Base-by-base conservation (phyloP, 2,113 vertebrate species). In the Hippopotamus amphibius region DNA sequence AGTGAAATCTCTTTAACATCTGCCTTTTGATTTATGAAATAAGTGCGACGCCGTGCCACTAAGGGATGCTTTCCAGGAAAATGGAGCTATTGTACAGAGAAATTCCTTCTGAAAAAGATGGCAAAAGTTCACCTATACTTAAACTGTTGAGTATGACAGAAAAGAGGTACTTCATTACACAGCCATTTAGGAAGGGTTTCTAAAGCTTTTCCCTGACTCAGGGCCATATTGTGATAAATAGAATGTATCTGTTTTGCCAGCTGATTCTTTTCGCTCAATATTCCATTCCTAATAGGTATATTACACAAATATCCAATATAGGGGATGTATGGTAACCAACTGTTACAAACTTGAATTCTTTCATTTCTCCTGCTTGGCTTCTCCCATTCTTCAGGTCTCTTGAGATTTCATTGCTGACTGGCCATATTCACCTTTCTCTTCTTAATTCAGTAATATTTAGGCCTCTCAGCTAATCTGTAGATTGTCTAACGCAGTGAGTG, bases 11-110 rank as follows among this genome's bases (percentile, higher is more conserved):
- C 82, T 72, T 65, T 46, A 46, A 48, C 59, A 88, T 53, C 37
- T 88, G 63, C 61, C 77, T 84, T 84, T 55, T 94, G 85, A 84
- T 81, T 97, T 69, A 94, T 82, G 86, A 88, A 88, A 77, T 71
- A 95, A 94, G 80, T 74, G 57, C 48, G 66, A 65, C 59, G 30
- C n/a, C 53, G 43, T 80, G 53, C 28, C 77, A 88, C 22, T 74
- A 94, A 94, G 48, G 69, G 46, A 84, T 89, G 82, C 63, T 90
- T 94, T 53, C 74, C 17, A 84, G 93, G 69, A 92, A 86, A 81
- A 79, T 10, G 10, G 21, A 92, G 65, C 57, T 85, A 65, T 79
- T 61, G 16, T 84, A 71, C 14, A 95, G 46, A 74, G 66, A 33
- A 92, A 95, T 4, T 17, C 33, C 22, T 66, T 88, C 77, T 76